Evolutionary conservation across 2,113 vertebrate species (phyloP), one percentile per base, ranked within the genome.

Genomic region (Laticauda colubrina): DNA sequence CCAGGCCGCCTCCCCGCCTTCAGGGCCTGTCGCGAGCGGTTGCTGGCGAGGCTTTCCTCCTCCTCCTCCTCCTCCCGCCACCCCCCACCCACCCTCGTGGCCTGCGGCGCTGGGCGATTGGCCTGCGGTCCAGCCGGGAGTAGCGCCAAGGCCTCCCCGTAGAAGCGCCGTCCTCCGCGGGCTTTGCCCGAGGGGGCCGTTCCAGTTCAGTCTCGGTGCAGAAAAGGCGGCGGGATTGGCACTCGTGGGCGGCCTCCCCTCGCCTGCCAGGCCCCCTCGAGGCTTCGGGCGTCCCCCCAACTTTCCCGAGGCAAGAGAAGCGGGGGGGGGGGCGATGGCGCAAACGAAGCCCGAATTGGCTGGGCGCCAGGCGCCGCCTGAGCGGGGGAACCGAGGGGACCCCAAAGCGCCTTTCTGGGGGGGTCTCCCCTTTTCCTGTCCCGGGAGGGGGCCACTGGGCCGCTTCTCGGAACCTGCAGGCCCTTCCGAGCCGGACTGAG

Each of bases 281-380:
- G 91, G 93, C 90, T 94, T 89, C 95, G 86, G 3, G 95, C 93
- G 96, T 96, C 97, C 95, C 93, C 85, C 29, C 94, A 97, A 95
- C 95, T 96, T 96, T 96, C 94, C 87, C 92, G 93, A 81, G 94
- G 95, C 88, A 95, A 96, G 96, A 97, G 97, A 97, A 98, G 97
- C 94, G 51, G 96, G 96, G 96, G 97, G 97, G 97, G 97, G 95
- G 96, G 89, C 94, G 97, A 97, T 90, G 92, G 97, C 97, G 96
- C 97, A 98, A 97, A 98, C 97, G 97, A 98, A 97, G 94, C 97
- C 96, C 97, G 98, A 97, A 97, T 97, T 98, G 97, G 97, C 98
- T 98, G 98, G 97, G 96, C 96, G 96, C 90, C 85, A 96, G 95
- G 95, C 96, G 12, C 43, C 55, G 56, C 53, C 5, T 14, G 26